Evolutionary conservation across 1,140 invertebrate species (phyloP).

Genomic region (Bactericera cockerelli): DNA sequence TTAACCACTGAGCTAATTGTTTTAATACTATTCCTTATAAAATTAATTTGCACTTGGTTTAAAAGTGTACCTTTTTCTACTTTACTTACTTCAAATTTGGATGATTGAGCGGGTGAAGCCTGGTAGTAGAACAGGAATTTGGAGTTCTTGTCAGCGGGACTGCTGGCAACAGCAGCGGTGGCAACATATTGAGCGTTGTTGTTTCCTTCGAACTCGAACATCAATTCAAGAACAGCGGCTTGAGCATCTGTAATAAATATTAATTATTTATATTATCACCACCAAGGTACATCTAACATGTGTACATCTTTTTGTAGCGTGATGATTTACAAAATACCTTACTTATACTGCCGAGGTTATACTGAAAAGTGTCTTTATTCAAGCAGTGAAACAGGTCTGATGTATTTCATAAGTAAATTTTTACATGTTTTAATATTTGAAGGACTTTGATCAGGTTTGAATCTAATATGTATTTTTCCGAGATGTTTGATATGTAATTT

Average conservation of each 20-base stretch:
- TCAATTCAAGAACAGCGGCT: constrained; percentile 34
- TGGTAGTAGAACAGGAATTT: constrained; percentile 30
- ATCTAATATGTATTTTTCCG: no score
- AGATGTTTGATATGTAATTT: no score
- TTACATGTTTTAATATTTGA: neutral
- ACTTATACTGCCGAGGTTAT: no score
- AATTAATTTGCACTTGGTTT: no score
- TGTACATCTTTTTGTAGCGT: neutral
- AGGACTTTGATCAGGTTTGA: no score
- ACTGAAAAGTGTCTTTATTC: neutral
- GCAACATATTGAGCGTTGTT: constrained; percentile 31
- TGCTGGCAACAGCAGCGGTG: constrained; percentile 33
- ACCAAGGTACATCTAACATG: no score
- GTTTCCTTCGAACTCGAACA: constrained; percentile 33
- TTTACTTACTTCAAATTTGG: constrained; percentile 1
- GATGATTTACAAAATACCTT: no score
- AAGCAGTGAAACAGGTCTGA: neutral
- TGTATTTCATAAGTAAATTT: neutral
- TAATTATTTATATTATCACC: no score
- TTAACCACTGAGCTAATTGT: no score
- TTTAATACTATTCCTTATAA: no score
- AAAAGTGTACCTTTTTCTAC: neutral
- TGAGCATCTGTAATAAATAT: no score
- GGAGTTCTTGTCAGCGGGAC: constrained; percentile 34
- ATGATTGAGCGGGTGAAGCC: constrained; percentile 21